Evolutionary conservation across 64 coral and sea anemone species (phyloP).

Genomic region (Orbicella faveolata): DNA sequence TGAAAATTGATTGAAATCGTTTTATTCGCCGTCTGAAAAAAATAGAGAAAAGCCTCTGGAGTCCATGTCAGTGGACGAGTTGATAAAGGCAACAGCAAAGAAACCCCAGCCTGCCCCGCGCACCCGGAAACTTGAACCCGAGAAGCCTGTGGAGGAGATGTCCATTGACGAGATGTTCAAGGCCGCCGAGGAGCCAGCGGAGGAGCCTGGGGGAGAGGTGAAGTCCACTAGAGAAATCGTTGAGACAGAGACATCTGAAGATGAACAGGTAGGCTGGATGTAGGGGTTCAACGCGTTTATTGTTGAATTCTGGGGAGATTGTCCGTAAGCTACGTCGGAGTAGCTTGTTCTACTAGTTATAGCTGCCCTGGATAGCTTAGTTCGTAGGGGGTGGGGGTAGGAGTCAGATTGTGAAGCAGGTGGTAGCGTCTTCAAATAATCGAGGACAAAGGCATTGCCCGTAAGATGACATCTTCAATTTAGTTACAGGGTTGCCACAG

Average conservation of each 20-base stretch:
- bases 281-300: background rate
- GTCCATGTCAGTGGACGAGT: conserved; percentile 32
- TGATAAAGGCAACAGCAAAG: background rate
- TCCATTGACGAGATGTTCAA: conserved; percentile 53
- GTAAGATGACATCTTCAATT: no score
- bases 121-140: conserved; percentile 30
- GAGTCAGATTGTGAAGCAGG: no score
- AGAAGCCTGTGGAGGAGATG: conserved; percentile 70
- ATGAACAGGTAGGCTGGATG: background rate
- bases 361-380: no score
- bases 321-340: no score
- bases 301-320: no score
- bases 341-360: no score
- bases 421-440: no score
- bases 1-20: background rate
- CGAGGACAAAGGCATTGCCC: no score
- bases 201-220: background rate
- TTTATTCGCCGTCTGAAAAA: background rate
- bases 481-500: no score
- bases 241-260: conserved; percentile 13
- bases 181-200: conserved; percentile 3
- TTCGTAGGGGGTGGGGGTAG: no score
- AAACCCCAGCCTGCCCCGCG: conserved; percentile 62
- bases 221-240: conserved; percentile 5
- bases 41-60: conserved; percentile 33